Base-by-base conservation (phyloP, 2,797 vertebrate genomes). In the Enteromius paludinosus region DNA sequence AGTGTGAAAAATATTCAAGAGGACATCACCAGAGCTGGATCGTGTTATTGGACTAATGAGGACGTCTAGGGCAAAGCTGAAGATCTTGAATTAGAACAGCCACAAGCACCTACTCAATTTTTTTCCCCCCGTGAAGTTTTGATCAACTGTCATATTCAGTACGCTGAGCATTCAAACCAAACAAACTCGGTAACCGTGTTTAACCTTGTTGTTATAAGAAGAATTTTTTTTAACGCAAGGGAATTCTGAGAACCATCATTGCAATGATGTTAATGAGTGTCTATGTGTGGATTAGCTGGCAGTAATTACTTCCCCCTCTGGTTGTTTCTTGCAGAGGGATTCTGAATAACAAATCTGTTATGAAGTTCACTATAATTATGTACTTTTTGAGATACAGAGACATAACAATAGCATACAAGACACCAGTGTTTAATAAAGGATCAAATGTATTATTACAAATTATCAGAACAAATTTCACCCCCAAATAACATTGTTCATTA, bases 41-140 rank as follows among this genome's bases (percentile, higher is more conserved):
- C 54, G 71, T 28, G 14, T 59, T 78, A 82, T 76, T 64, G 76
- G 15, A 77, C 71, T 85, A 87, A 87, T 87, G 83, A 85, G 77
- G 47, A 54, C 20, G 35, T 73, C 74, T 65, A 68, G 77, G 49
- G 56, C 38, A 75, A 15, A 85, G 66, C 20, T 66, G 33, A 74
- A 66, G 33, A 47, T 62, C 61, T 52, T 23, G 41, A n/a, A 38
- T 62, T 71, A 80, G 11, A 81, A 71, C 59, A 66, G 43, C 17
- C 61, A 70, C 61, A 52, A 70, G n/a, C 45, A 9, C 56, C 59
- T 41, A 47, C 41, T 43, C 20, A 70, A 66, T 69, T 52, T 49
- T 15, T 77, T 77, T 79, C 54, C 35, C 8, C 33, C 45, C 30
- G 10, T 62, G 14, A 78, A 76, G 35, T 61, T 77, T 38, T 72